Conservation (phyloP, 2,113 vertebrate genomes). For the Pomatostomus ruficeps region DNA sequence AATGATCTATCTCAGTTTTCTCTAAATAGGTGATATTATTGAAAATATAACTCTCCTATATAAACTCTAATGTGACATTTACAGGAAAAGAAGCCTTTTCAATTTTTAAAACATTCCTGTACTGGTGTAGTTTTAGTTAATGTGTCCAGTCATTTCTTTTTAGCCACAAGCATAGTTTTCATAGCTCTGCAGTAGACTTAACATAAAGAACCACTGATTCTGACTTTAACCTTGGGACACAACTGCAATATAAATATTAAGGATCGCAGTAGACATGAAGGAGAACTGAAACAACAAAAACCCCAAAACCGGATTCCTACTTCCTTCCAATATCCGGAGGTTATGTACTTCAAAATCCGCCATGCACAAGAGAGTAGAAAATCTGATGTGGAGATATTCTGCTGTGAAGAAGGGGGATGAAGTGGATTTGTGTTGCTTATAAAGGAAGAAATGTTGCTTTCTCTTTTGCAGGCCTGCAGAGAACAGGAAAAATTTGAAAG, state of each 20-base stretch:
- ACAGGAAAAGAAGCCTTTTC: not conserved
- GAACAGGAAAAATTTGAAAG: not conserved
- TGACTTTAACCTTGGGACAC: not conserved
- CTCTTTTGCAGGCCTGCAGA: not conserved
- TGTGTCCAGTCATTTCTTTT: not conserved
- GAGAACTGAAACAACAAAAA: not conserved
- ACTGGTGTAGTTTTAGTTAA: not conserved
- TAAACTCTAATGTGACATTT: not conserved
- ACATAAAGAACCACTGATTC: not conserved
- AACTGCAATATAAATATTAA: not conserved
- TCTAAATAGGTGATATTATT: not conserved
- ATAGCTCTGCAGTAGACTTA: not conserved
- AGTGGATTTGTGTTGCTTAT: not conserved
- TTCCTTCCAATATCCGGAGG: not conserved
- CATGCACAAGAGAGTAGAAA: not conserved
- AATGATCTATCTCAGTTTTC: not conserved
- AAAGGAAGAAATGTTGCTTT: not conserved
- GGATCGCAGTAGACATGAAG: not conserved
- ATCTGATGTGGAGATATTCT: not conserved
- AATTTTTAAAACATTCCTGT: not conserved
- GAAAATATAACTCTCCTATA: not conserved
- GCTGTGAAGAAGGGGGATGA: not conserved
- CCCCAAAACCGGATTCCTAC: not conserved
- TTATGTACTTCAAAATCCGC: not conserved
- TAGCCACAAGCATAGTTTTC: not conserved